Percentiles rank a stretch among this genome's conserved stretches.
Conservation (phyloP, 2,797 vertebrate species). For the Potorous gilbertii region DNA sequence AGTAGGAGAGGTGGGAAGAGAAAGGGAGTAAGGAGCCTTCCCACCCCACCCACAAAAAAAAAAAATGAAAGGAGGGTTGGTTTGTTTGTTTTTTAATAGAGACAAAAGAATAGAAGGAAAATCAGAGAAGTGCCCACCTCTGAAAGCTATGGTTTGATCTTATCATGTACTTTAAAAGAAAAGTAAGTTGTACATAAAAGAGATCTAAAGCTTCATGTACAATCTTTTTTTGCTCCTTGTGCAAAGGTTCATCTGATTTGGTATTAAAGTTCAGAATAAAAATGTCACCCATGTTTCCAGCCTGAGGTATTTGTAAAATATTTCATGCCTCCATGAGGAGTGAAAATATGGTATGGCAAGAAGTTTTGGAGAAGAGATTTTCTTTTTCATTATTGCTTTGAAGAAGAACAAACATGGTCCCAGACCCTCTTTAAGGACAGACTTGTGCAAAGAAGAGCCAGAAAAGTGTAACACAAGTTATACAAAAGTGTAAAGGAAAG, state of each 20-base stretch:
- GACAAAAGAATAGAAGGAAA: neutral
- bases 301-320: neutral
- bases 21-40: neutral
- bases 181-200: neutral
- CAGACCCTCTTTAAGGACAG: neutral
- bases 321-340: neutral
- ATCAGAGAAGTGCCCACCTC: neutral
- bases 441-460: neutral
- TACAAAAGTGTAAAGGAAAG: neutral
- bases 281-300: neutral
- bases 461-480: too few species aligned
- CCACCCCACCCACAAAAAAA: neutral
- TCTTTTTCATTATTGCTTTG: neutral
- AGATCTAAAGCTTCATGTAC: neutral
- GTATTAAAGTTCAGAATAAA: neutral
- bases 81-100: neutral
- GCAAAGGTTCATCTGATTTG: neutral
- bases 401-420: neutral
- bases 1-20: neutral
- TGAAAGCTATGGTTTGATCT: neutral
- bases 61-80: neutral
- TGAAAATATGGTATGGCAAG: neutral
- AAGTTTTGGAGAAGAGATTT: neutral
- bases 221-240: neutral
- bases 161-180: neutral